Conservation (phyloP, 1,140 invertebrate species). For the Diuraphis noxia region DNA sequence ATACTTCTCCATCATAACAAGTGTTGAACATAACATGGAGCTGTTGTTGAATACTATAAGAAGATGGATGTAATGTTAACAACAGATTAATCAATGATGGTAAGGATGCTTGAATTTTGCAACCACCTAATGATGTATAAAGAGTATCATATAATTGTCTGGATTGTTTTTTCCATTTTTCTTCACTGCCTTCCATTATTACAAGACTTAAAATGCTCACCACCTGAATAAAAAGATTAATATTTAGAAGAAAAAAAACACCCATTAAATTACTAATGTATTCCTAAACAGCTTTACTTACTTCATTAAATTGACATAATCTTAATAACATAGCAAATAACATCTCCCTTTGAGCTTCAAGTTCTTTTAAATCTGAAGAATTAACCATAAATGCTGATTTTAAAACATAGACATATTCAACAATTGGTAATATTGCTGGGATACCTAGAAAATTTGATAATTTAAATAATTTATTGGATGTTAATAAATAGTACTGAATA, state of each 20-base stretch:
- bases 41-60: constrained; percentile 40
- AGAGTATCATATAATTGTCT: constrained; percentile 44
- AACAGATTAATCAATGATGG: constrained; percentile 38
- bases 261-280: background rate
- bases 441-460: constrained; percentile 63
- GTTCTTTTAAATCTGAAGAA: constrained; percentile 72
- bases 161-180: constrained; percentile 50
- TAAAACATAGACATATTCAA: constrained; percentile 79
- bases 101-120: constrained; percentile 43
- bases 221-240: constrained; percentile 6
- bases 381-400: constrained; percentile 59
- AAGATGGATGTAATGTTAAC: constrained; percentile 49
- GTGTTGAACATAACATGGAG: constrained; percentile 49
- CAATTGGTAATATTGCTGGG: constrained; percentile 77
- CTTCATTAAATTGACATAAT: constrained; percentile 75
- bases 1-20: constrained; percentile 49
- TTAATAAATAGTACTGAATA: background rate
- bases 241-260: background rate
- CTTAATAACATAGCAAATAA: constrained; percentile 81
- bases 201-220: constrained; percentile 38
- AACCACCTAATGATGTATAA: constrained; percentile 46
- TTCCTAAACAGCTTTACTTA: constrained; percentile 58
- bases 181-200: constrained; percentile 51
- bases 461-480: background rate
- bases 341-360: constrained; percentile 85